Evolutionary conservation across 2,888 invertebrate genomes (phyloP).

Genomic region (Julus scandinavius): DNA sequence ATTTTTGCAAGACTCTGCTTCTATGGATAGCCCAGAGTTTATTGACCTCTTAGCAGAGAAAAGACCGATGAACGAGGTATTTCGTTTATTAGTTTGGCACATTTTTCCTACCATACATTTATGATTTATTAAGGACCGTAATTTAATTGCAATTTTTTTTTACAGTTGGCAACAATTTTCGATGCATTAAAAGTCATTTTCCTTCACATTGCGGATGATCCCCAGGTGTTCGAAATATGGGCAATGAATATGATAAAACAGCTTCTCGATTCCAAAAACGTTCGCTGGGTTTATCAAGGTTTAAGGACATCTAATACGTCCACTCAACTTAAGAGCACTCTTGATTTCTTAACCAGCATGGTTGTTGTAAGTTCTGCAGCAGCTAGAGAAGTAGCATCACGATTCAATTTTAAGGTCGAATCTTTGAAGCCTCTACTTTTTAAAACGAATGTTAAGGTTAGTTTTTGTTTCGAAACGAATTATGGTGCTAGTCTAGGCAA

Average conservation of each 20-base stretch:
- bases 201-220: conserved; percentile 40
- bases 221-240: background rate
- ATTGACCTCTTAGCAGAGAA: conserved; percentile 19
- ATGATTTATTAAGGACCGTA: too few species aligned
- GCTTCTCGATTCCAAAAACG: background rate
- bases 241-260: conserved; percentile 39
- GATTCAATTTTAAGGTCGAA: conserved; percentile 36
- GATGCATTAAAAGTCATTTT: conserved; percentile 33
- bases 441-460: conserved; percentile 26
- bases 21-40: conserved; percentile 27
- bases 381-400: background rate
- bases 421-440: background rate
- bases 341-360: conserved; percentile 48
- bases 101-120: background rate
- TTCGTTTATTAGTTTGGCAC: background rate
- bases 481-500: too few species aligned
- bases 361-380: background rate
- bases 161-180: conserved; percentile 17
- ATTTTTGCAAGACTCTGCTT: conserved; percentile 37
- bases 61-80: conserved; percentile 37
- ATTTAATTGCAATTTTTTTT: background rate
- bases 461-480: background rate
- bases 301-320: background rate
- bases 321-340: conserved; percentile 33
- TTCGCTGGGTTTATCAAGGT: background rate